These are phyloP conservation scores for Pitta sordida DNA, from an alignment of 2,113 vertebrate species.

Conservation along the genomic window DNA sequence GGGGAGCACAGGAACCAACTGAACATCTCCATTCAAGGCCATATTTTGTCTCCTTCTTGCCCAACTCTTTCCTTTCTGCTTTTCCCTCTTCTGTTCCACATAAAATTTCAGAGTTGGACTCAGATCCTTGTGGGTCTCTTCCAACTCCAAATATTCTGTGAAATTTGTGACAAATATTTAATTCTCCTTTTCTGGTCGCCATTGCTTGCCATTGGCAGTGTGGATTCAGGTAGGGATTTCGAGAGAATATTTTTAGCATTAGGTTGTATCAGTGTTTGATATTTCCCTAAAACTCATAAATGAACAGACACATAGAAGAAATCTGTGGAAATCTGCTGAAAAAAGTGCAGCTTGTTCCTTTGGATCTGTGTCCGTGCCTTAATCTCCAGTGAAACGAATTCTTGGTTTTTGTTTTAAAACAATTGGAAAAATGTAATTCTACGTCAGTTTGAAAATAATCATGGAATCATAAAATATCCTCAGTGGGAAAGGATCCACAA, in stretches of 20 bases:
- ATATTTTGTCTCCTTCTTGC: not conserved
- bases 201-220: not conserved
- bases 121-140: too few species aligned
- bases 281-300: rapidly evolving
- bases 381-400: too few species aligned
- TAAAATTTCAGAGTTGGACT: not conserved
- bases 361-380: rapidly evolving
- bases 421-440: not conserved
- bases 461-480: not conserved
- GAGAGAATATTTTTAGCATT: not conserved
- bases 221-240: not conserved
- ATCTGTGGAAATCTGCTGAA: not conserved
- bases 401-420: not conserved
- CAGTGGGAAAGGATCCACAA: not conserved
- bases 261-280: not conserved
- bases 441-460: not conserved
- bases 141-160: too few species aligned
- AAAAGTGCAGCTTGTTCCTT: not conserved
- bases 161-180: not conserved
- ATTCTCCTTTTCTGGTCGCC: not conserved
- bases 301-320: not conserved
- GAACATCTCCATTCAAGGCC: not conserved
- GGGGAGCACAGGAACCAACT: rapidly evolving
- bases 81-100: not conserved
- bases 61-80: not conserved